These are phyloP conservation scores for Neoarius graeffei DNA, from an alignment of 2,113 vertebrate genomes.

Conservation along the genomic window DNA sequence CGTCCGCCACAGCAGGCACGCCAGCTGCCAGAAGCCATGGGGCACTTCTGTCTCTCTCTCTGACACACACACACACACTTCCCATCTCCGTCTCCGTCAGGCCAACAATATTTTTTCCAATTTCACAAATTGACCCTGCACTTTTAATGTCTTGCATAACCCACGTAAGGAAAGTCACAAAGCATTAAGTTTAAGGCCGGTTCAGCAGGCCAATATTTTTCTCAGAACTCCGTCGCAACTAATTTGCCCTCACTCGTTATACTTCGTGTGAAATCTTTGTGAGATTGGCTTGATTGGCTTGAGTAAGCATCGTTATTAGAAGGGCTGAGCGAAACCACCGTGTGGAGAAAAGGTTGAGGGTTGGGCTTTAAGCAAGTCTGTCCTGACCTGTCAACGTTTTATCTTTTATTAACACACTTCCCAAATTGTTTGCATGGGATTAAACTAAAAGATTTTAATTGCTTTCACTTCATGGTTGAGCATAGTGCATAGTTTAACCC, in stretches of 20 bases:
- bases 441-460: slow-evolving; percentile 36
- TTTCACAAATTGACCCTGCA: slow-evolving; percentile 2
- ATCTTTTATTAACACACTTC: slow-evolving; percentile 26
- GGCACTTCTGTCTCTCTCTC: not conserved
- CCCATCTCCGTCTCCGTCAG: not conserved
- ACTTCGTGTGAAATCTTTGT: not conserved
- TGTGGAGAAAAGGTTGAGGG: slow-evolving; percentile 2
- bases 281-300: slow-evolving; percentile 33
- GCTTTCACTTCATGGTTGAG: slow-evolving; percentile 22
- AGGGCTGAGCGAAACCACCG: not conserved
- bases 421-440: slow-evolving; percentile 24
- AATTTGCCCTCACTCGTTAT: slow-evolving; percentile 3
- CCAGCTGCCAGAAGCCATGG: slow-evolving; percentile 18
- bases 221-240: not conserved
- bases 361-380: not conserved
- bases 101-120: not conserved
- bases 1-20: slow-evolving; percentile 18
- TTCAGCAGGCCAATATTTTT: not conserved
- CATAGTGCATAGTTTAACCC: not conserved
- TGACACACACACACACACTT: not conserved
- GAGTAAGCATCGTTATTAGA: slow-evolving; percentile 30
- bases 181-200: slow-evolving; percentile 3
- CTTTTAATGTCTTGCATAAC: not conserved
- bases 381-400: slow-evolving; percentile 26
- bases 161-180: not conserved